Conservation (phyloP, 2,888 invertebrate genomes). For the Drosophila algonquin region DNA sequence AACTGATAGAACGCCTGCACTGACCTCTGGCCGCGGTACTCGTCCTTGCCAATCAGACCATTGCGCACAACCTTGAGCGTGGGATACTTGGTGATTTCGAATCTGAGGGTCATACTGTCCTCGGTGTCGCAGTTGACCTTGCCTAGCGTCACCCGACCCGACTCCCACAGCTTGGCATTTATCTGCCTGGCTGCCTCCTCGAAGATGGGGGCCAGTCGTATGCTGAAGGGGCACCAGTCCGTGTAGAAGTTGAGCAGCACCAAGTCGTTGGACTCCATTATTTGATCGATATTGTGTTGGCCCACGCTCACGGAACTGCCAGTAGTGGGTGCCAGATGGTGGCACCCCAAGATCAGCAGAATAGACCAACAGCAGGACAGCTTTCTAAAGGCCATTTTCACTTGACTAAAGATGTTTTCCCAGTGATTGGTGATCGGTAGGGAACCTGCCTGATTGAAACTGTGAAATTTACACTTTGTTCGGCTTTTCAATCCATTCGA, state of each 20-base stretch:
- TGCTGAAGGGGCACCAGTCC: conserved; percentile 98
- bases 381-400: conserved; percentile 12
- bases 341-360: background rate
- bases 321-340: background rate
- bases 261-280: conserved; percentile 88
- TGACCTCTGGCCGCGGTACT: conserved; percentile 94
- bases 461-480: background rate
- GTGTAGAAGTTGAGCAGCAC: conserved; percentile 99
- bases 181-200: conserved; percentile 91
- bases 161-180: conserved; percentile 88
- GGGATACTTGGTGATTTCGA: conserved; percentile 97
- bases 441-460: background rate
- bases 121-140: conserved; percentile 98
- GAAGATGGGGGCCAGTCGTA: conserved; percentile 95
- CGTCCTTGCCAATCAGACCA: conserved; percentile 91
- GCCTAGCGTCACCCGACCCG: conserved; percentile 93
- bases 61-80: conserved; percentile 96
- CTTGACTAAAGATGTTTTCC: conserved; percentile 1
- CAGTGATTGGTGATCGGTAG: background rate
- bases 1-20: conserved; percentile 93
- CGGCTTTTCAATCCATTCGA: conserved; percentile 6
- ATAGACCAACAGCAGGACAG: background rate
- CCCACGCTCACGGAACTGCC: conserved; percentile 15
- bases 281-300: conserved; percentile 6
- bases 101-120: conserved; percentile 90